Percentiles rank a stretch among this genome's conserved stretches.
These are phyloP conservation scores for Onychostoma macrolepis DNA, from an alignment of 2,113 vertebrate genomes.

Conservation along the genomic window DNA sequence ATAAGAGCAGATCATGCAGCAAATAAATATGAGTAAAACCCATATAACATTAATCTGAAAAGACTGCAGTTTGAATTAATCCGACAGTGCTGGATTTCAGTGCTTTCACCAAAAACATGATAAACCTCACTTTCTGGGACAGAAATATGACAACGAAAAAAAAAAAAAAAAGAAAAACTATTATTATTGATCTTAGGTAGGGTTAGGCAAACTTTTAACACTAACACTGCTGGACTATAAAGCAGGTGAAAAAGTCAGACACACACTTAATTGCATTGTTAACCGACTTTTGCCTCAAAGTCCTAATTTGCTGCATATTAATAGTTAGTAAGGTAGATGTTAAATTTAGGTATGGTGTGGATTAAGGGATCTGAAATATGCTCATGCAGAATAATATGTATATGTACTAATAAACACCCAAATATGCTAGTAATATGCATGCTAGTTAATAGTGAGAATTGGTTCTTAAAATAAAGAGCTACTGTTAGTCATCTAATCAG, in stretches of 20 bases:
- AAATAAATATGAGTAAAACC: not conserved
- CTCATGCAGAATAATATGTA: not conserved
- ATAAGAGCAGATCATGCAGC: not conserved
- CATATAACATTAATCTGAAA: not conserved
- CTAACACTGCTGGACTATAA: not conserved
- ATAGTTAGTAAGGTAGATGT: not conserved
- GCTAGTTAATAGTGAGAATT: not conserved
- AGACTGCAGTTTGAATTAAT: not conserved
- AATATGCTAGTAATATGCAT: not conserved
- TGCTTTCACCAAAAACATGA: not conserved
- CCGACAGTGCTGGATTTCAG: not conserved
- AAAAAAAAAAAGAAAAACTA: not conserved
- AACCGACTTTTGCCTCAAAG: not conserved
- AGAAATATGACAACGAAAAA: not conserved
- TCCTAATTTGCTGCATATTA: not conserved
- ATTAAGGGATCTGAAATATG: not conserved
- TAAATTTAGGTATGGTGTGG: not conserved
- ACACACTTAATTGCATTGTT: not conserved
- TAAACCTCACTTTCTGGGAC: too few species aligned
- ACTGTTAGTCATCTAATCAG: too few species aligned
- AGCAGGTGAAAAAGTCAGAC: not conserved
- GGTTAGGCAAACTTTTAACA: not conserved
- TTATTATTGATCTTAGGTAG: not conserved
- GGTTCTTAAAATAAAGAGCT: not conserved
- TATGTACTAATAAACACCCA: not conserved